These are phyloP conservation scores for Odontophorus gujanensis DNA, from an alignment of 2,113 vertebrate species.

Conservation along the genomic window DNA sequence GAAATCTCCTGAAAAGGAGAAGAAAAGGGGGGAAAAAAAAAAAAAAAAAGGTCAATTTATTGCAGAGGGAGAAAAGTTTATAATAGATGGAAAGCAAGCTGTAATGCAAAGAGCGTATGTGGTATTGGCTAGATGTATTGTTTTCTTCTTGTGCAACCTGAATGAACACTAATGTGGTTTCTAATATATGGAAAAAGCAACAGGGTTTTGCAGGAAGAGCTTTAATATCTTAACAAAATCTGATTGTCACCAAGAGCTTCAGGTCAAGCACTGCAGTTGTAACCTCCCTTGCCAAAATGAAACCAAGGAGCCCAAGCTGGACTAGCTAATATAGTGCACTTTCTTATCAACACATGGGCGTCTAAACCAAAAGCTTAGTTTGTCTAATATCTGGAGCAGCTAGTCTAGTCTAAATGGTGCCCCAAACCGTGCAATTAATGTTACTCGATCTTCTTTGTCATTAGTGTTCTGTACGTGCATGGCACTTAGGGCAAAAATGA, in stretches of 20 bases:
- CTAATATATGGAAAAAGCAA: not conserved
- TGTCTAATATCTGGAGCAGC: not conserved
- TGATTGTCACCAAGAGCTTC: not conserved
- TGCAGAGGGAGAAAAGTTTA: not conserved
- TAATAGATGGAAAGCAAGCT: slow-evolving; percentile 16
- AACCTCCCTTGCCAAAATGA: not conserved
- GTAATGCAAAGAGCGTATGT: not conserved
- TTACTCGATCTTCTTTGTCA: not conserved
- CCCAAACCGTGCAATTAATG: not conserved
- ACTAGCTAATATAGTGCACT: not conserved
- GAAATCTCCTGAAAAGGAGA: not conserved
- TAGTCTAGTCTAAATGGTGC: not conserved
- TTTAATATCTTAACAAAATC: not conserved
- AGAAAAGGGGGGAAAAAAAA: not conserved
- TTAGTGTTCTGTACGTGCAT: not conserved
- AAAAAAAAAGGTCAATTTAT: not conserved
- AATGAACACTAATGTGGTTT: not conserved
- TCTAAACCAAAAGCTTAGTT: not conserved
- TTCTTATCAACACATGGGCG: not conserved
- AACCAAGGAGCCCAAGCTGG: fast-evolving
- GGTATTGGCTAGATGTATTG: slow-evolving; percentile 15
- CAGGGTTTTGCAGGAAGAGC: not conserved
- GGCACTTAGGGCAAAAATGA: not conserved
- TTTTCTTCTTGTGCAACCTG: slow-evolving; percentile 16
- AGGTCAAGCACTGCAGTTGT: not conserved